These are phyloP conservation scores for Ctenodactylus gundi DNA, from an alignment of 2,113 vertebrate species.

Conservation along the genomic window DNA sequence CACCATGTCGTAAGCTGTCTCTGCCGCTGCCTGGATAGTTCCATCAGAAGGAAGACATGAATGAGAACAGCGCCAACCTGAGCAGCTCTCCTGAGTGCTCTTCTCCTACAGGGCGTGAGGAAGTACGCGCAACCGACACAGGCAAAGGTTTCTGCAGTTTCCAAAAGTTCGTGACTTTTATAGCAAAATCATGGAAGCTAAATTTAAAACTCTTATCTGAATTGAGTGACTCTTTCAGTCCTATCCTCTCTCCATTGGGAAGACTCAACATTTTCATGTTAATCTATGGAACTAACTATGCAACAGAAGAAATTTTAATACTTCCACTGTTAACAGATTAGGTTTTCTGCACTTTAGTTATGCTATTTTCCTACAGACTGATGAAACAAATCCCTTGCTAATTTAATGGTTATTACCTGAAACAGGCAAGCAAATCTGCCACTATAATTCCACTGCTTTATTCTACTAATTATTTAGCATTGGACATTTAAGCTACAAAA, in stretches of 20 bases:
- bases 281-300: background rate
- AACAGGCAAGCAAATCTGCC: background rate
- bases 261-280: background rate
- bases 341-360: background rate
- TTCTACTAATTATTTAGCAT: background rate
- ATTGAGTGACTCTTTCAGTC: background rate
- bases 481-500: background rate
- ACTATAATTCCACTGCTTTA: background rate
- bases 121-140: accelerated
- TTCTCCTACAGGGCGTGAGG: background rate
- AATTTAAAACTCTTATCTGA: background rate
- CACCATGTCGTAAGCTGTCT: slow-evolving; percentile 99
- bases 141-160: accelerated
- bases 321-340: background rate
- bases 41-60: background rate
- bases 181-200: background rate
- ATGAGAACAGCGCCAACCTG: background rate
- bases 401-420: background rate
- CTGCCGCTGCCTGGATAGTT: slow-evolving; percentile 91
- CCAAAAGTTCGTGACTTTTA: background rate
- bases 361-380: background rate
- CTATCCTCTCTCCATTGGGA: background rate
- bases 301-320: background rate
- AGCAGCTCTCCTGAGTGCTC: no score
- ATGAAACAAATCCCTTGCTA: background rate